Base-by-base conservation (phyloP, 2,888 invertebrate genomes). In the Sinohyriopsis cumingii region DNA sequence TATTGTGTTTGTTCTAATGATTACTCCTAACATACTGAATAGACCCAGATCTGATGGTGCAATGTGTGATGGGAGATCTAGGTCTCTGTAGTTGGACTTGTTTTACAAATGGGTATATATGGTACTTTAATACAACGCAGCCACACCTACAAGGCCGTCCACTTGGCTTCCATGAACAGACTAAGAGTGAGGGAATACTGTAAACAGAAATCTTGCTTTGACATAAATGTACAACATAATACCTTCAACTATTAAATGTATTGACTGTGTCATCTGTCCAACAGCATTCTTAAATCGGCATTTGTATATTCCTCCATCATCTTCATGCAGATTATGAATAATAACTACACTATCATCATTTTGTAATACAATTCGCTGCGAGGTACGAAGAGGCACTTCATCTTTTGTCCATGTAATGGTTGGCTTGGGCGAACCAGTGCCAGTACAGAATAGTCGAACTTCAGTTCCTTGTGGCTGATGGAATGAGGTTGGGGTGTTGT, bases 261-360 rank as follows among this genome's bases (percentile, higher is more conserved):
- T 96, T 77, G 96, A 96, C 91, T 98, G 97, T 88, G 96, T 96
- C 86, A 97, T 96, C 91, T 96, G 96, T 22, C 98, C 98, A 92
- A 98, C 97, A 86, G 96, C 95, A 92, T 98, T 97, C 86, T 96
- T 93, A 86, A 97, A 98, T 90, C 96, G 95, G 92, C 98, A 98
- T 82, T 96, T 96, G 92, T 98, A 98, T 91, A 97, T 97, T 71
- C 97, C 98, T 87, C 97, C 97, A 91, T 98, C 98, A 89, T 96
- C 95, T 91, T 95, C 95, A 82, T 96, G 93, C 88, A 98, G 95
- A 91, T 95, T 96, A 87, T 95, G 94, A 91, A 98, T 96, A 88
- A 96, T 94, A 83, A 98, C 93, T 90, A 97, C 76, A 61, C 77
- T 78, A 15, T 81, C 82, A 57, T 82, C 77, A 18, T 66, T 70